Evolutionary conservation across 35 echinoderm and acorn worm species (phyloP).

Genomic region (Lytechinus variegatus): DNA sequence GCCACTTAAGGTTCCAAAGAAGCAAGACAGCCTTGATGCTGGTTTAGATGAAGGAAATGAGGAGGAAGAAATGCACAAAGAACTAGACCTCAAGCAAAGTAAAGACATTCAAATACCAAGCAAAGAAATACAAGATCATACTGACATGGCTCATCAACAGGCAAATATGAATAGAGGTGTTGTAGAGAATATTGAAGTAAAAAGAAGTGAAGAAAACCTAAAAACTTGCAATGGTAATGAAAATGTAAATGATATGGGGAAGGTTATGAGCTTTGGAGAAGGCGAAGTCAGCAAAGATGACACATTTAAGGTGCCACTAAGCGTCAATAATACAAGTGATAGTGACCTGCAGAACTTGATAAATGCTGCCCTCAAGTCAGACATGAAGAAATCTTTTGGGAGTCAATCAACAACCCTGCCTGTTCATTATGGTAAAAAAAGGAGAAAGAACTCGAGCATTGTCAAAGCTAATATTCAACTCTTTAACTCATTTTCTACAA

Average conservation of each 20-base stretch:
- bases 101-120: neutral
- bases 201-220: neutral
- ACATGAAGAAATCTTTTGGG: neutral
- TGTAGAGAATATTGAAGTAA: neutral
- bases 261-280: neutral
- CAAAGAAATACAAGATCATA: neutral
- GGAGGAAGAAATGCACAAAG: slow-evolving; percentile 2
- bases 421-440: neutral
- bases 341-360: slow-evolving; percentile 9
- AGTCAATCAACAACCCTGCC: neutral
- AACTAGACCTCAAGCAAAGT: neutral
- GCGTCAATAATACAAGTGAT: neutral
- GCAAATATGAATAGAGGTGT: neutral
- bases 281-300: neutral
- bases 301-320: slow-evolving; percentile 13
- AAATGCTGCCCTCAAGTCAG: slow-evolving; percentile 13
- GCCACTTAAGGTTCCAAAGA: neutral
- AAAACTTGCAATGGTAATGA: neutral
- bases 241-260: neutral
- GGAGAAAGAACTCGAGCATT: slow-evolving; percentile 52
- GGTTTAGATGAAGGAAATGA: slow-evolving; percentile 16
- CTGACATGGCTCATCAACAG: neutral
- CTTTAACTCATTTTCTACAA: slow-evolving; percentile 75
- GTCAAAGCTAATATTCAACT: slow-evolving; percentile 78
- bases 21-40: neutral